phyloP scores from a whole-genome alignment of 2,113 vertebrate genomes.

The Corythaeola cristata region DNA sequence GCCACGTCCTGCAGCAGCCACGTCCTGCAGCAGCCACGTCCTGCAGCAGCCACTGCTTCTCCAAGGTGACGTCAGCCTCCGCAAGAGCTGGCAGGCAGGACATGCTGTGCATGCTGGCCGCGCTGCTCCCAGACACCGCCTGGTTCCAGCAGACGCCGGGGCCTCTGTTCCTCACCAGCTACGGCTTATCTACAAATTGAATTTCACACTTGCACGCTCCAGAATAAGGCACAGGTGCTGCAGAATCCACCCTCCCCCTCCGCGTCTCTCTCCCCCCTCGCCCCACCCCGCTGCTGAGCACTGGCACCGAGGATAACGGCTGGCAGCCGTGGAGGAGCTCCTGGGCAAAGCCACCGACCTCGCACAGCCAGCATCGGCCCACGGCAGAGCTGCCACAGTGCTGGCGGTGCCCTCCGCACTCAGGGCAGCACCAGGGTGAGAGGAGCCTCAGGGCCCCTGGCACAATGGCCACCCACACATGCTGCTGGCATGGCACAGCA shows the following conservation, averaged over 20 bases:
- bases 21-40: constrained; percentile 11
- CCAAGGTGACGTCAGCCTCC: constrained; percentile 35
- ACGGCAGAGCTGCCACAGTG: accelerated
- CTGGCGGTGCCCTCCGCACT: accelerated
- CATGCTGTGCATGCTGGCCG: background rate
- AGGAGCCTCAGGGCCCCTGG: background rate
- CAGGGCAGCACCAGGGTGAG: background rate
- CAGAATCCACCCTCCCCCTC: background rate
- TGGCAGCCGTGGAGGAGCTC: background rate
- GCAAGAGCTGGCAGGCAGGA: constrained; percentile 41
- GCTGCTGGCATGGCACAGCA: background rate
- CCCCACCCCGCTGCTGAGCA: accelerated
- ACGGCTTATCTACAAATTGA: background rate
- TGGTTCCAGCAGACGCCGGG: background rate
- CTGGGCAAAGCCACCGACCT: background rate
- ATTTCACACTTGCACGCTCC: background rate
- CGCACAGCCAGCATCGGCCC: accelerated
- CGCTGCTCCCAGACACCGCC: background rate
- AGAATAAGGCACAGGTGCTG: background rate
- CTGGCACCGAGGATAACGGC: background rate
- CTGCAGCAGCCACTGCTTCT: constrained; percentile 42
- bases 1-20: constrained; percentile 36
- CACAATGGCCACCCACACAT: background rate
- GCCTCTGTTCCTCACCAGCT: background rate
- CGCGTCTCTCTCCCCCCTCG: background rate